These are phyloP conservation scores for Pomacea maculata DNA, from an alignment of 1,140 invertebrate genomes.

Conservation along the genomic window DNA sequence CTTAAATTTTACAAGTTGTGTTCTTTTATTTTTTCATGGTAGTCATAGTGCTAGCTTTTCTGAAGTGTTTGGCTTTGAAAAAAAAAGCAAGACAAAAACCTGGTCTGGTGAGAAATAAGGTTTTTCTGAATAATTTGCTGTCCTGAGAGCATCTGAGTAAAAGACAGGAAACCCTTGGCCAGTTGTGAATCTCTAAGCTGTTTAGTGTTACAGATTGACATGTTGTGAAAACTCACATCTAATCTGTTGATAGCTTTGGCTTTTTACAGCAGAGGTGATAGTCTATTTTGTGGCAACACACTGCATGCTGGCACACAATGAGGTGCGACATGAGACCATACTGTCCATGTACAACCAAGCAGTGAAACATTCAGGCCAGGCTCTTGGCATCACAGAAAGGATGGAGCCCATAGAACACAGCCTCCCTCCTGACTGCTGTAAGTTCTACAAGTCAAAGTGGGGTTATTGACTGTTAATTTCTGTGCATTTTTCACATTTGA, in stretches of 20 bases:
- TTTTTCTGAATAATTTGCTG: too few relatives aligned
- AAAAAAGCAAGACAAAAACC: too few relatives aligned
- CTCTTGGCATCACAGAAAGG: background rate
- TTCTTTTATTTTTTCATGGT: too few relatives aligned
- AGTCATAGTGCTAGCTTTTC: too few relatives aligned
- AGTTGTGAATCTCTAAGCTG: too few relatives aligned
- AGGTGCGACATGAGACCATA: constrained; percentile 47
- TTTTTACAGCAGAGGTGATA: constrained; percentile 54
- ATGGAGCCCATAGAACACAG: constrained; percentile 27
- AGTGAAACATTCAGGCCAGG: constrained; percentile 19
- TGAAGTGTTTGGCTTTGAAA: too few relatives aligned
- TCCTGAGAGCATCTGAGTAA: too few relatives aligned
- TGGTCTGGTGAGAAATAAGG: too few relatives aligned
- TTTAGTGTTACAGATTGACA: too few relatives aligned
- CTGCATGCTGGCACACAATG: constrained; percentile 56
- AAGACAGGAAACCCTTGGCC: background rate
- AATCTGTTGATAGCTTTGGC: background rate
- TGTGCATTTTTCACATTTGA: background rate
- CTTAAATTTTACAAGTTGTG: too few relatives aligned
- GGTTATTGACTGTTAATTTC: background rate
- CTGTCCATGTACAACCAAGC: constrained; percentile 49
- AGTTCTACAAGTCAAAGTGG: constrained; percentile 6
- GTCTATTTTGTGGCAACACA: constrained; percentile 55
- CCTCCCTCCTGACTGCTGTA: constrained; percentile 39
- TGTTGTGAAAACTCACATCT: too few relatives aligned